phyloP scores from a whole-genome alignment of 2,113 vertebrate species.

The Chaenogobius annularis region DNA sequence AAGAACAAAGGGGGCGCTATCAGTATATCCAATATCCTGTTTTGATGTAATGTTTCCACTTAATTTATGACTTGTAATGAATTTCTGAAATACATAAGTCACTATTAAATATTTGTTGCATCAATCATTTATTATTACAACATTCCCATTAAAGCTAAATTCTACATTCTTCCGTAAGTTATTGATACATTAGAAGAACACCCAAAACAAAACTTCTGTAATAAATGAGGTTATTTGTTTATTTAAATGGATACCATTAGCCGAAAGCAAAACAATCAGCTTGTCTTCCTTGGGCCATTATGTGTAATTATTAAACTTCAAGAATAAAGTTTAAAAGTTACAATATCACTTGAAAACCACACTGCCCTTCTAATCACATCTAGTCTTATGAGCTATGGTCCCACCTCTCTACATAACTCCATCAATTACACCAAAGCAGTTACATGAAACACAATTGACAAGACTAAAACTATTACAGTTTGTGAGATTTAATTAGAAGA shows the following conservation, averaged over 20 bases:
- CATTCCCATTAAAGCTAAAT: not conserved
- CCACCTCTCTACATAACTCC: not conserved
- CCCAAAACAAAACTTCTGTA: not conserved
- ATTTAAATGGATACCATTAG: no score
- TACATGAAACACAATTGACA: slow-evolving; percentile 5
- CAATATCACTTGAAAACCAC: not conserved
- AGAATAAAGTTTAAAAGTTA: not conserved
- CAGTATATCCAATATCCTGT: not conserved
- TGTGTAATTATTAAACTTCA: not conserved
- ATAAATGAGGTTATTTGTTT: no score
- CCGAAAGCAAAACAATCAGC: no score
- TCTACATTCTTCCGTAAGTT: not conserved
- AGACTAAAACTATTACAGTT: slow-evolving; percentile 2
- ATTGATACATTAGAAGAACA: not conserved
- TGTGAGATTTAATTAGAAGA: slow-evolving; percentile 21
- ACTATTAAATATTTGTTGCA: not conserved
- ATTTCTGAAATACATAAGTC: not conserved
- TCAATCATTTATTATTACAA: not conserved
- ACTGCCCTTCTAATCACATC: not conserved
- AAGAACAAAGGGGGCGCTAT: slow-evolving; percentile 19
- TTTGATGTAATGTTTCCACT: not conserved
- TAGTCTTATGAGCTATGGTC: not conserved
- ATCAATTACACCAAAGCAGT: not conserved
- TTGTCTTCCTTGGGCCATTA: no score
- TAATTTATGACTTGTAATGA: not conserved